Evolutionary conservation across 2,113 vertebrate genomes (phyloP), one percentile per base, ranked within the genome.

Genomic region (Pterocles gutturalis): DNA sequence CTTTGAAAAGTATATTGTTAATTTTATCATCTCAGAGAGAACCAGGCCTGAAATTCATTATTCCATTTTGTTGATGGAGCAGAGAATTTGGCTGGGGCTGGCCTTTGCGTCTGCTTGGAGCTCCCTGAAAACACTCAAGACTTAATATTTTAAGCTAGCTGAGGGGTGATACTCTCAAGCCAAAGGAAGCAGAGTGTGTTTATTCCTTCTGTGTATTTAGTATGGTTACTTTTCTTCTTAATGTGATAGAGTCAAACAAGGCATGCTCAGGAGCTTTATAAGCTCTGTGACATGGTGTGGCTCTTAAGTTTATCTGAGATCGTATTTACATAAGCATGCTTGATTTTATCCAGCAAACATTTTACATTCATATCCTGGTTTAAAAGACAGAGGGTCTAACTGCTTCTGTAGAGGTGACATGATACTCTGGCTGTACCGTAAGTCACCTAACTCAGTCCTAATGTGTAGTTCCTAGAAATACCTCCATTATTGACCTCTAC

Each of bases 21-120:
- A 93, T 94, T 98, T 97, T 96, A 93, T 96, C 83, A 95, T 96
- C 93, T 96, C 96, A 91, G 92, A 97, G 80, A 97, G 91, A 98
- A 97, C 66, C 61, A 94, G 64, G 71, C 66, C 66, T 89, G 91
- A 89, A 95, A 98, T 96, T 95, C 77, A 90, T 98, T 97, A 96
- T 88, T 97, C 95, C 48, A 34, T 61, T 92, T 97, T 95, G 96
- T 75, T 94, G 90, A 41, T 82, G 60, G 90, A 87, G 54, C 33
- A 90, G 67, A 70, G 45, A 87, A 70, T 71, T 86, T 34, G 29
- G 8, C 62, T 65, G 72, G 18, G 76, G 34, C 57, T 93, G 67
- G 53, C 43, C 33, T 83, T 69, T 71, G 31, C 0, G 0, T 77
- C 83, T 93, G 26, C 60, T 73, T 90, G 38, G 24, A 88, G 43